A percentile compares a stretch with the other conserved stretches of the same genome.
Evolutionary conservation across 2,113 vertebrate species (phyloP).

Genomic region (Pteronura brasiliensis): DNA sequence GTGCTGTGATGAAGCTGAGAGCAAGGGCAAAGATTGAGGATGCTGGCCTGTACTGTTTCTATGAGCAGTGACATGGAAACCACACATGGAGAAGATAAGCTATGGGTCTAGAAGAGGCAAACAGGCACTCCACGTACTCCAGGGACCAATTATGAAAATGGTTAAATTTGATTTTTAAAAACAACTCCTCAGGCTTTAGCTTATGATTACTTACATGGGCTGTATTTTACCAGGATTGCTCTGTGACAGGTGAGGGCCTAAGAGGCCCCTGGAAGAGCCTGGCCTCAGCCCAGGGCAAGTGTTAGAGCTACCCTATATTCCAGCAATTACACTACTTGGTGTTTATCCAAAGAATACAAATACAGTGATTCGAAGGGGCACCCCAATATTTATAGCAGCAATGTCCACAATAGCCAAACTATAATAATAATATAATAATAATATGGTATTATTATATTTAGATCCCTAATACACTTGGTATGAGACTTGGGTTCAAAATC

Average conservation of each 20-base stretch:
- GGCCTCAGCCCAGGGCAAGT: too few species aligned
- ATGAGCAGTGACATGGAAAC: constrained; percentile 28
- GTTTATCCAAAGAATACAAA: background rate
- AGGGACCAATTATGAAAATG: constrained; percentile 53
- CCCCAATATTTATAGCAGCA: background rate
- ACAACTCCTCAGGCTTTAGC: constrained; percentile 42
- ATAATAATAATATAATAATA: too few species aligned
- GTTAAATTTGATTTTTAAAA: constrained; percentile 56
- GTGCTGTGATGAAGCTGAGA: constrained; percentile 16
- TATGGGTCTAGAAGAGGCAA: constrained; percentile 62
- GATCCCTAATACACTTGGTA: background rate
- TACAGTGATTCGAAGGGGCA: background rate
- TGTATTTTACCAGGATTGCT: constrained; percentile 61
- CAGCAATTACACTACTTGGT: background rate
- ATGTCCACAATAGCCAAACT: background rate
- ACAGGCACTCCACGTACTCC: constrained; percentile 36
- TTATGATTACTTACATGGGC: constrained; percentile 62
- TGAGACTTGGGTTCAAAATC: background rate
- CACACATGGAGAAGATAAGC: constrained; percentile 38
- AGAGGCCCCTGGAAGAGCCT: background rate
- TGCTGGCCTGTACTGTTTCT: constrained; percentile 6
- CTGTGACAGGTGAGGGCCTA: constrained; percentile 30
- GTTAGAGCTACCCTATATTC: background rate
- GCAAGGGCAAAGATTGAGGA: constrained; percentile 2
- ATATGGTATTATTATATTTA: background rate